Base-by-base conservation (phyloP, 2,888 invertebrate genomes). In the Galerucella pusilla region DNA sequence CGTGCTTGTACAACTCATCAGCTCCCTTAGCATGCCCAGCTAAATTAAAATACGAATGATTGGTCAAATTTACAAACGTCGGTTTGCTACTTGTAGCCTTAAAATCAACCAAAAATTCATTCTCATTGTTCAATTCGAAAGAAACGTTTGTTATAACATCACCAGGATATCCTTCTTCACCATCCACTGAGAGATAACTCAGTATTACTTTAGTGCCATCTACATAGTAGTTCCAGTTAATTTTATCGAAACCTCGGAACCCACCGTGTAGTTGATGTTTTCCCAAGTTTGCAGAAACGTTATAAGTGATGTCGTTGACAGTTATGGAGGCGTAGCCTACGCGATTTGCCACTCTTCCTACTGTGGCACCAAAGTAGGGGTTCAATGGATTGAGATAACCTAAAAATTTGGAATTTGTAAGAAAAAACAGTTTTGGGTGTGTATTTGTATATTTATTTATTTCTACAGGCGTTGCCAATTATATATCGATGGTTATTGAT, bases 131-230 rank as follows among this genome's bases (percentile, higher is more conserved):
- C 25, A 97, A 89, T 80, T 91, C 91, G 84, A 94, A 97, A 0
- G 90, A 89, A 0, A 94, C 91, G 63, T 92, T 92, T 0, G 92
- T 92, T 80, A 92, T 90, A 11, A 97, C 89, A 61, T 93, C 91
- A 0, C 98, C 98, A 0, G 98, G 98, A 87, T 94, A 98, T 0
- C 96, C 96, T 87, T 97, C 96, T 82, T 96, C 93, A 12, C 93
- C 92, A 80, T 96, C 94, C 6, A 91, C 90, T 66, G 96, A 96
- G 1, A 92, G 87, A 83, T 96, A 93, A 59, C 91, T 92, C 90
- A 97, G 91, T 1, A 91, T 90, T 0, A 97, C 92, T 79, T 90
- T 91, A 66, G 89, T 89, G 0, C 90, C 92, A 54, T 87, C 87
- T 0, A 93, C 89, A 79, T 90, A 88, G 2, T 92, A 90, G 20